phyloP scores from a whole-genome alignment of 2,888 invertebrate species.

The Zeuzera pyrina region DNA sequence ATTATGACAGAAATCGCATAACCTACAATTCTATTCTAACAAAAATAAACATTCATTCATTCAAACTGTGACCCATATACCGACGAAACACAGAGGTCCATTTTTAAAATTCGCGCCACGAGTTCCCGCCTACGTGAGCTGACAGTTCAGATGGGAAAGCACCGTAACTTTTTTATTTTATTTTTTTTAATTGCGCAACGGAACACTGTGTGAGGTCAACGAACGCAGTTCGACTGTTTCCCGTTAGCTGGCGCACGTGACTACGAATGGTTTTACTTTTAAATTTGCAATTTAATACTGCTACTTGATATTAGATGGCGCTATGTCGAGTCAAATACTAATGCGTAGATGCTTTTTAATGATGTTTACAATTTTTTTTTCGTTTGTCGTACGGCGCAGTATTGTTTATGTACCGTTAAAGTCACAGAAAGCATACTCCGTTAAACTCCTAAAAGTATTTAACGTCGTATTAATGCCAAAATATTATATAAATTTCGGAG shows the following conservation, averaged over 20 bases:
- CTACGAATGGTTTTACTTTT: slow-evolving; percentile 57
- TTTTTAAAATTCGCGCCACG: slow-evolving; percentile 59
- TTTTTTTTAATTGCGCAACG: slow-evolving; percentile 17
- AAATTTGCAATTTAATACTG: slow-evolving; percentile 56
- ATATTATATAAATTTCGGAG: no score
- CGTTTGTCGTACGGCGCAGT: no score
- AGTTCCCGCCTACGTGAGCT: slow-evolving; percentile 14
- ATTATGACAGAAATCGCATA: neutral
- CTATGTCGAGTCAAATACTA: neutral
- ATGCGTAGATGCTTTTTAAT: no score
- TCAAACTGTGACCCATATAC: slow-evolving; percentile 42
- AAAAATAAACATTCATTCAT: slow-evolving; percentile 29
- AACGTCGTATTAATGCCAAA: no score
- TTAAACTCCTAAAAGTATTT: no score
- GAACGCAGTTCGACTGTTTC: slow-evolving; percentile 56
- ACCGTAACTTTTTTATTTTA: neutral
- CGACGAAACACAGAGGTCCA: slow-evolving; percentile 33
- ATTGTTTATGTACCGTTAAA: no score
- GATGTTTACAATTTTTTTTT: no score
- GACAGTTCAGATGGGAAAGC: slow-evolving; percentile 15
- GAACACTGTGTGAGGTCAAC: slow-evolving; percentile 38
- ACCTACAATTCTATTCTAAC: no score
- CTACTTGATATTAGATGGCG: slow-evolving; percentile 54
- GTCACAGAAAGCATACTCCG: no score
- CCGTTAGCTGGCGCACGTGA: slow-evolving; percentile 64